Conservation (phyloP, 2,888 invertebrate genomes). For the Epirrhoe tristata region DNA sequence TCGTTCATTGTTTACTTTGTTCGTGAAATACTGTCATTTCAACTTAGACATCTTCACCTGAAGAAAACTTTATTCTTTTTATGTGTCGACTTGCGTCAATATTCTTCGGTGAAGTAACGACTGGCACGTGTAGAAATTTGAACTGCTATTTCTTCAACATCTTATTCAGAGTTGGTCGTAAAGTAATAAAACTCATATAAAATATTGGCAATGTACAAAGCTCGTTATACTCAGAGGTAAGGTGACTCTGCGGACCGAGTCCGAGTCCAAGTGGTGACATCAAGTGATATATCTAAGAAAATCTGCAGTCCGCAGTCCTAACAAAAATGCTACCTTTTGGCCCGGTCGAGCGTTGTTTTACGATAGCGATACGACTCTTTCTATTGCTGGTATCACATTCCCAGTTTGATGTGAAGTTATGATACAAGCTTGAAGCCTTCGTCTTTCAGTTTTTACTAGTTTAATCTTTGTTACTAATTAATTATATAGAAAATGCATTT, state of each 20-base stretch:
- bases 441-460: too few species aligned
- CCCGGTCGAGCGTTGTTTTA: constrained; percentile 50
- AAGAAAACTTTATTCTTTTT: constrained; percentile 35
- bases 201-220: constrained; percentile 25
- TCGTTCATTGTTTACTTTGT: constrained; percentile 58
- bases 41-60: constrained; percentile 43
- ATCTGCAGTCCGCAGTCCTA: constrained; percentile 57
- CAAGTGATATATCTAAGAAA: constrained; percentile 66
- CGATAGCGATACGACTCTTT: constrained; percentile 50
- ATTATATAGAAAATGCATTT: too few species aligned
- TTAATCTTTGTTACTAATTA: too few species aligned
- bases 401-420: constrained; percentile 41
- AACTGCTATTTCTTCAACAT: constrained; percentile 16
- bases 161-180: constrained; percentile 5
- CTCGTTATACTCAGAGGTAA: constrained; percentile 38
- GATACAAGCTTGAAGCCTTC: too few species aligned
- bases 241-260: constrained; percentile 59
- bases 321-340: constrained; percentile 60
- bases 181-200: constrained; percentile 21
- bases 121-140: constrained; percentile 25
- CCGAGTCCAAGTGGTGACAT: constrained; percentile 59
- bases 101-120: constrained; percentile 22
- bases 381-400: constrained; percentile 40
- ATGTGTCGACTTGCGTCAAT: constrained; percentile 26
- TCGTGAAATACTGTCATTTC: constrained; percentile 49